These are phyloP conservation scores for Glaucopsyche alexis DNA, from an alignment of 2,888 invertebrate species.

Conservation along the genomic window DNA sequence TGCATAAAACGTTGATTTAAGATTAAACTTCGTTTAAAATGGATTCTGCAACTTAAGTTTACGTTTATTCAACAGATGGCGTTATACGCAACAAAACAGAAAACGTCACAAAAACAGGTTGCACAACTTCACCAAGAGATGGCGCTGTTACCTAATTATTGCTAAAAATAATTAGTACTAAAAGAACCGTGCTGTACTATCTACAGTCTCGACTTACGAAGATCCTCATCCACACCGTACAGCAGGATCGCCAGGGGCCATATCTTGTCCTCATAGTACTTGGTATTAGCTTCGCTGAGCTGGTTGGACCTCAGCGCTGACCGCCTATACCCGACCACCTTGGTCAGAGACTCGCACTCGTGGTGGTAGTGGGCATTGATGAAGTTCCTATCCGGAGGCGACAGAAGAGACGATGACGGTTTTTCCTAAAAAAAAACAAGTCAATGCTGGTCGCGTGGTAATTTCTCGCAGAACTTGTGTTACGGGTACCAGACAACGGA, in stretches of 20 bases:
- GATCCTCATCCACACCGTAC: constrained; percentile 46
- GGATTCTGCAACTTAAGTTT: too few relatives aligned
- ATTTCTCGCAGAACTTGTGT: too few relatives aligned
- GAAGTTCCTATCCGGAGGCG: constrained; percentile 52
- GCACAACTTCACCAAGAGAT: neutral
- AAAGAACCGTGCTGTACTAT: too few relatives aligned
- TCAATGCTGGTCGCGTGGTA: too few relatives aligned
- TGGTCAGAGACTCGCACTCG: constrained; percentile 50
- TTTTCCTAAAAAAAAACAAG: constrained; percentile 41
- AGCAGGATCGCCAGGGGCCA: constrained; percentile 64
- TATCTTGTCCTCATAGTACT: constrained; percentile 49
- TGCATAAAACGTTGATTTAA: too few relatives aligned
- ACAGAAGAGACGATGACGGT: constrained; percentile 37
- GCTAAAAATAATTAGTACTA: too few relatives aligned
- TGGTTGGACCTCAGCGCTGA: constrained; percentile 5
- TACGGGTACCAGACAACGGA: too few relatives aligned
- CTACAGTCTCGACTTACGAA: constrained; percentile 50
- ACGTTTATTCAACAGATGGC: too few relatives aligned
- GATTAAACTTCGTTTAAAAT: too few relatives aligned
- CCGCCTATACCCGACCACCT: constrained; percentile 27
- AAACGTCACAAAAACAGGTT: neutral
- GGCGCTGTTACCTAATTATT: neutral
- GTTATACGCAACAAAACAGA: neutral
- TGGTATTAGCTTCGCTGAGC: constrained; percentile 43
- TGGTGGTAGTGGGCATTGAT: constrained; percentile 57